Evolutionary conservation across 1,140 invertebrate genomes (phyloP).

Genomic region (Drosophila jambulina): DNA sequence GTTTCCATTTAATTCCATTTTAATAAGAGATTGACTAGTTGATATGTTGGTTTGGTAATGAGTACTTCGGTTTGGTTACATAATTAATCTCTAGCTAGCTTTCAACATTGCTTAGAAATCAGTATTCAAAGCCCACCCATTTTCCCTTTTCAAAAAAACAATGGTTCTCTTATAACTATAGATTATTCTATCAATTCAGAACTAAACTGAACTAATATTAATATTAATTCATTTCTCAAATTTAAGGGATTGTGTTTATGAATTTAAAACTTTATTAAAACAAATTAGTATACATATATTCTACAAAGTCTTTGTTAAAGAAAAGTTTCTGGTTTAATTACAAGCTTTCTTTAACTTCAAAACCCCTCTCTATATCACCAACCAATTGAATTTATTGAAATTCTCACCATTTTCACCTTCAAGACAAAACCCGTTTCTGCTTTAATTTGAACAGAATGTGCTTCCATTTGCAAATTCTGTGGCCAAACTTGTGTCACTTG

Average conservation of each 20-base stretch:
- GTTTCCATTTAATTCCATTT: background rate
- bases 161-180: background rate
- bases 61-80: background rate
- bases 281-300: too few species aligned
- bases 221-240: too few species aligned
- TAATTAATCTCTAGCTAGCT: background rate
- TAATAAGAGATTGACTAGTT: background rate
- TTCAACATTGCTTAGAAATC: background rate
- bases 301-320: too few species aligned
- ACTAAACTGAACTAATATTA: background rate
- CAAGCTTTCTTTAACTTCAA: background rate
- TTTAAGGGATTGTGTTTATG: too few species aligned
- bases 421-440: background rate
- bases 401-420: slow-evolving; percentile 8
- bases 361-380: background rate
- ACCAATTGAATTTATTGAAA: background rate
- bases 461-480: slow-evolving; percentile 27
- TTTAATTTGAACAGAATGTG: slow-evolving; percentile 19
- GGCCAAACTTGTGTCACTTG: slow-evolving; percentile 11
- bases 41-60: background rate
- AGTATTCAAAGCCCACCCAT: background rate
- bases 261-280: too few species aligned
- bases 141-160: background rate
- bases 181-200: background rate
- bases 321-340: background rate